A percentile compares a stretch with the other conserved stretches of the same genome.
phyloP scores from a whole-genome alignment of 35 echinoderm and acorn worm genomes.

The Lytechinus variegatus region DNA sequence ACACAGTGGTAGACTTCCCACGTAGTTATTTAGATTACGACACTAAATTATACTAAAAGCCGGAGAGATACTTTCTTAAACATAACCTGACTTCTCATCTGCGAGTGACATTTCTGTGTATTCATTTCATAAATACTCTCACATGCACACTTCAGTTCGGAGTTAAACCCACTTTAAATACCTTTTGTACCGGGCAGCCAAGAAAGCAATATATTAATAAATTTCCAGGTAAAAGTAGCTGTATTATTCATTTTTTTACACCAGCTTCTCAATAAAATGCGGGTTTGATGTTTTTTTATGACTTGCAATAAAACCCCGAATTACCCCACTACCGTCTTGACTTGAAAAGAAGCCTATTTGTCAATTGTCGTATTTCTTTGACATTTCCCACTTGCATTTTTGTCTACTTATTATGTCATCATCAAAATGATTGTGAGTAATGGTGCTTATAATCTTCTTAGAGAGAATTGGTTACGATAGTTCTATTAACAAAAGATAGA shows the following conservation, averaged over 20 bases:
- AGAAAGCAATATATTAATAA: not conserved
- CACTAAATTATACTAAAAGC: too few species aligned
- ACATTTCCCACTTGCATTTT: not conserved
- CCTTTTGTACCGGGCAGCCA: not conserved
- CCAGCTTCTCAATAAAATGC: not conserved
- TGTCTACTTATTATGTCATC: not conserved
- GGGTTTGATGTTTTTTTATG: not conserved
- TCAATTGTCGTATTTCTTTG: not conserved
- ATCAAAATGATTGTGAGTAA: not conserved
- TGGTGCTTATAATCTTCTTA: not conserved
- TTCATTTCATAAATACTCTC: not conserved
- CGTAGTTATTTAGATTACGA: too few species aligned
- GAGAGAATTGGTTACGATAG: not conserved
- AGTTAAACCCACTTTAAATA: not conserved
- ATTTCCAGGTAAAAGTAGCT: not conserved
- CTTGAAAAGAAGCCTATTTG: slow-evolving; percentile 12
- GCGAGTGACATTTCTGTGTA: not conserved
- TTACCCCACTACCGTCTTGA: not conserved
- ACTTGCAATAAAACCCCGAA: not conserved
- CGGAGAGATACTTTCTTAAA: too few species aligned
- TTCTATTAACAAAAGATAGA: not conserved
- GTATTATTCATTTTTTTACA: not conserved
- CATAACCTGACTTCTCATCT: too few species aligned
- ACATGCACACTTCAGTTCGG: not conserved
- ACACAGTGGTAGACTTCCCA: too few species aligned